A percentile compares a stretch with the other conserved stretches of the same genome.
These are phyloP conservation scores for Eucriotettix oculatus DNA, from an alignment of 2,888 invertebrate genomes.

Conservation along the genomic window DNA sequence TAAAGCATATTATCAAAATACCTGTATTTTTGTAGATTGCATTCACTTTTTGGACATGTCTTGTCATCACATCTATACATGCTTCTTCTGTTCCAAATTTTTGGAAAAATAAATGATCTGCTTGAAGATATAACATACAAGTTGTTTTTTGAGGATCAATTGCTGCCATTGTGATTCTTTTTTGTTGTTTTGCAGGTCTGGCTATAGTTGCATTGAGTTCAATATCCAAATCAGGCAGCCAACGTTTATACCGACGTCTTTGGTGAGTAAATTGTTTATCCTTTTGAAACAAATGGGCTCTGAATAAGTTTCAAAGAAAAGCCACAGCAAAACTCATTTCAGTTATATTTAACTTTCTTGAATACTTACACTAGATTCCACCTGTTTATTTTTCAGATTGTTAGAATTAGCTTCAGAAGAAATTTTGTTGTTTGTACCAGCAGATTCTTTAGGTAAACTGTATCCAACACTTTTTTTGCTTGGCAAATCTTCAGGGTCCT, in stretches of 20 bases:
- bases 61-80: conserved; percentile 87
- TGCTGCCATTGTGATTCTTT: conserved; percentile 31
- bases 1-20: conserved; percentile 22
- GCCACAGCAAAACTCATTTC: no score
- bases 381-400: no score
- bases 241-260: neutral
- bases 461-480: no score
- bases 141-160: conserved; percentile 79
- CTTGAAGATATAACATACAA: conserved; percentile 89
- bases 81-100: conserved; percentile 88
- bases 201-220: neutral
- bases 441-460: no score
- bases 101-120: conserved; percentile 90
- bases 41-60: conserved; percentile 87
- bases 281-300: no score
- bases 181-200: neutral
- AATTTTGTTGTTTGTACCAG: no score
- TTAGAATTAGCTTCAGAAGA: no score
- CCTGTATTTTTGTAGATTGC: conserved; percentile 73
- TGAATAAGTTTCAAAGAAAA: no score
- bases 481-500: no score
- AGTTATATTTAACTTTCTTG: no score
- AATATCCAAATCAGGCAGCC: neutral
- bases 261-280: no score
- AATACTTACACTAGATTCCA: no score